Conservation (phyloP, 35 echinoderm and acorn worm species). For the Holothuria glaberrima region DNA sequence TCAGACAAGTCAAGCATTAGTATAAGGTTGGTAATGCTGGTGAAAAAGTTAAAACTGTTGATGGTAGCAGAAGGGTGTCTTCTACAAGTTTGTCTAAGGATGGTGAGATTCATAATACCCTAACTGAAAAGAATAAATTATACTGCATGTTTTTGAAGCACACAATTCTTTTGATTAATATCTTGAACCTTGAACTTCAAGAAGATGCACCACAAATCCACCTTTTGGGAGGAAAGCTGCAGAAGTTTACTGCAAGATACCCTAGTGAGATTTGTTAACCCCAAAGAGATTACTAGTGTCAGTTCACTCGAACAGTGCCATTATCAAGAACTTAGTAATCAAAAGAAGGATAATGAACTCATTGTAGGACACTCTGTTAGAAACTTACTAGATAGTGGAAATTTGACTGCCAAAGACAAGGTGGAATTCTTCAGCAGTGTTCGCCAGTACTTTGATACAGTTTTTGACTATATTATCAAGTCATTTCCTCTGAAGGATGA, state of each 20-base stretch:
- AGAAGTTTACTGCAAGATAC: conserved; percentile 56
- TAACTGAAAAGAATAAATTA: conserved; percentile 58
- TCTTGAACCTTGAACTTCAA: conserved; percentile 56
- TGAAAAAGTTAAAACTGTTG: conserved; percentile 63
- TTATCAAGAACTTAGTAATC: conserved; percentile 55
- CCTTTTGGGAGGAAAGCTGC: conserved; percentile 33
- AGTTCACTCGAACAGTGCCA: conserved; percentile 58
- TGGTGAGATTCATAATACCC: conserved; percentile 50
- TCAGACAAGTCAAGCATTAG: conserved; percentile 66
- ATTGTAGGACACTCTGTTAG: conserved; percentile 60
- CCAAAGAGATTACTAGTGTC: conserved; percentile 63
- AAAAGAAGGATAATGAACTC: conserved; percentile 54
- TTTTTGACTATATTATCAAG: conserved; percentile 74
- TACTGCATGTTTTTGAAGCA: conserved; percentile 66
- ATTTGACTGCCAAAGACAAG: conserved; percentile 36
- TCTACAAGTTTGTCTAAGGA: conserved; percentile 58
- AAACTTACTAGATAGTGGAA: conserved; percentile 38
- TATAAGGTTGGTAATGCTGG: conserved; percentile 50
- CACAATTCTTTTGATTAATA: conserved; percentile 59
- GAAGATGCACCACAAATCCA: conserved; percentile 62
- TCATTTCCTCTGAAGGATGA: conserved; percentile 67
- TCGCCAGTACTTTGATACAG: conserved; percentile 65
- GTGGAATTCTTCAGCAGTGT: conserved; percentile 60
- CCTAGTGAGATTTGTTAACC: conserved; percentile 51
- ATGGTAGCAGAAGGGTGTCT: conserved; percentile 61